Evolutionary conservation across 2,888 invertebrate species (phyloP).

Genomic region (Hirtodrosophila confusa): DNA sequence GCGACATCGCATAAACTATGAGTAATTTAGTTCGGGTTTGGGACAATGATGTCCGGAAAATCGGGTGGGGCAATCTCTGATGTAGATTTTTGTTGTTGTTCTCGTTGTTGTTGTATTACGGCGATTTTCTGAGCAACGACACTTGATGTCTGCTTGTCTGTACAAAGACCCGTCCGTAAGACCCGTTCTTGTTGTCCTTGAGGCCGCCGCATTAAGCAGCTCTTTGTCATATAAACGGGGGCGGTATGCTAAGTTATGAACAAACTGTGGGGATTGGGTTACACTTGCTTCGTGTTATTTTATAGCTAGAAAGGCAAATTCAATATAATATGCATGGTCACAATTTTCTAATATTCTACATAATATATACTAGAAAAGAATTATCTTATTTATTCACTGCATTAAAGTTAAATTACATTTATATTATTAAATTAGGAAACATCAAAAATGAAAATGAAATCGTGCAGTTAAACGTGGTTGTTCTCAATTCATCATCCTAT

Average conservation of each 20-base stretch:
- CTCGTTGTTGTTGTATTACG: slow-evolving; percentile 32
- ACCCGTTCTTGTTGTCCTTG: slow-evolving; percentile 55
- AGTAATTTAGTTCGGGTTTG: slow-evolving; percentile 19
- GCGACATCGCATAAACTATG: slow-evolving; percentile 71
- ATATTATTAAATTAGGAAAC: no score
- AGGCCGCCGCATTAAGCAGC: slow-evolving; percentile 34
- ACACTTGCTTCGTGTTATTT: no score
- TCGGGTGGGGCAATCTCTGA: slow-evolving; percentile 14
- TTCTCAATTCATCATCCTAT: no score
- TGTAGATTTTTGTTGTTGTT: slow-evolving; percentile 10
- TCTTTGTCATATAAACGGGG: slow-evolving; percentile 42
- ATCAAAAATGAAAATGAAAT: no score
- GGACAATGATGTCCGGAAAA: slow-evolving; percentile 31
- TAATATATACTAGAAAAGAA: no score
- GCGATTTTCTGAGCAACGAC: slow-evolving; percentile 59
- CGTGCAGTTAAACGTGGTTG: no score
- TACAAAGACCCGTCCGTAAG: slow-evolving; percentile 7
- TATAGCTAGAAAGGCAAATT: no score
- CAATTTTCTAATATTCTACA: no score
- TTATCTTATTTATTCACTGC: no score
- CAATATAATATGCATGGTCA: no score
- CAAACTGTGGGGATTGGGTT: not conserved
- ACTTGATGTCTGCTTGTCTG: slow-evolving; percentile 36
- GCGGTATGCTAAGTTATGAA: slow-evolving; percentile 1
- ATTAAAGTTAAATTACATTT: no score